Evolutionary conservation across 2,888 invertebrate genomes (phyloP).

Genomic region (Torymus tubicola): DNA sequence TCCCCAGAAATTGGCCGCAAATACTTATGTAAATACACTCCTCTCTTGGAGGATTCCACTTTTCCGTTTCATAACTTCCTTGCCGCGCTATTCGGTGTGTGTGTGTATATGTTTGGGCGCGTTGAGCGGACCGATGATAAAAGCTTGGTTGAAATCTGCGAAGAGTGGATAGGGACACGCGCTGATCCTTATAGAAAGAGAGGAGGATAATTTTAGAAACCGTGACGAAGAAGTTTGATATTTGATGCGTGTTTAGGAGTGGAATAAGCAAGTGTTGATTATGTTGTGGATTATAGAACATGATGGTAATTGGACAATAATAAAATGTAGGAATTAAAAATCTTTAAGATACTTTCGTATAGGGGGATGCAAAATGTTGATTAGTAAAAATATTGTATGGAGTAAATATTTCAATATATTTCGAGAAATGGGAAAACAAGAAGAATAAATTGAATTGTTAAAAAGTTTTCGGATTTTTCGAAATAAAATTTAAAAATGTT

Average conservation of each 20-base stretch:
- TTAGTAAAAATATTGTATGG: too few species aligned
- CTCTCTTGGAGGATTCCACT: slow-evolving; percentile 43
- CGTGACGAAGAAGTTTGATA: neutral
- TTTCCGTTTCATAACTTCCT: slow-evolving; percentile 53
- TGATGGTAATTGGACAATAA: too few species aligned
- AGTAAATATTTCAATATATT: too few species aligned
- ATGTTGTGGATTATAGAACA: too few species aligned
- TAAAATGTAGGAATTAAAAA: too few species aligned
- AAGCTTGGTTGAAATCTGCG: slow-evolving; percentile 14
- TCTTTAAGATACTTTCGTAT: too few species aligned
- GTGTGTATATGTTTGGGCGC: neutral
- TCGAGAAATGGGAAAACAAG: too few species aligned
- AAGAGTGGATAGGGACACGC: slow-evolving; percentile 1
- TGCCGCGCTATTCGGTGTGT: neutral
- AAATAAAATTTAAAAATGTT: too few species aligned
- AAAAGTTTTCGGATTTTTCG: too few species aligned
- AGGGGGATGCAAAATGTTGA: too few species aligned
- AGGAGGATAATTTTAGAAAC: slow-evolving; percentile 4
- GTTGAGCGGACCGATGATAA: slow-evolving; percentile 22
- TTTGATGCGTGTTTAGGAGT: neutral
- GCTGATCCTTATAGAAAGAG: neutral
- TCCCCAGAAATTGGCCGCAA: slow-evolving; percentile 48
- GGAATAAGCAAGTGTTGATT: neutral
- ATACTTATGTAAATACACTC: slow-evolving; percentile 56
- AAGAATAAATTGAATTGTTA: too few species aligned